phyloP scores from a whole-genome alignment of 2,113 vertebrate species.

The Naja naja region DNA sequence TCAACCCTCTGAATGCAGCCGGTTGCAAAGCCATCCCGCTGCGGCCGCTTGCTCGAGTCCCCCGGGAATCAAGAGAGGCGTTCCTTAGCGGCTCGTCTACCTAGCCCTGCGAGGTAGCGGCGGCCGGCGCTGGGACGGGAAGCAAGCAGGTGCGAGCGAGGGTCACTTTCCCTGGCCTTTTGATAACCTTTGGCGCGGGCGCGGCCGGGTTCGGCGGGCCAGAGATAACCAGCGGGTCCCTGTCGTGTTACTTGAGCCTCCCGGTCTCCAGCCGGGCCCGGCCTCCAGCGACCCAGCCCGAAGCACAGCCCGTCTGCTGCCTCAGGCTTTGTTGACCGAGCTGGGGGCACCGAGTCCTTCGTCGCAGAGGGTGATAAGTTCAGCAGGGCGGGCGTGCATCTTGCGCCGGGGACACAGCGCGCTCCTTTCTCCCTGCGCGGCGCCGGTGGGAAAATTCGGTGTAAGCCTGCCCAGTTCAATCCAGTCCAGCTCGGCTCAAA shows the following conservation, averaged over 20 bases:
- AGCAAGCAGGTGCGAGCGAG: neutral
- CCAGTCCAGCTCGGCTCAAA: neutral
- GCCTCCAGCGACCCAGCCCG: neutral
- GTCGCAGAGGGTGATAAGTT: conserved; percentile 23
- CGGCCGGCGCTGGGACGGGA: neutral
- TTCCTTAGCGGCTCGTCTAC: neutral
- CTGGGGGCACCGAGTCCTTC: neutral
- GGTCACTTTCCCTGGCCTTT: conserved; percentile 52
- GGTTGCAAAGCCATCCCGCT: neutral
- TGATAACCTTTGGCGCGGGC: conserved; percentile 54
- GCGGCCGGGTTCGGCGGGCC: neutral
- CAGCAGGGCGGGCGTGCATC: neutral
- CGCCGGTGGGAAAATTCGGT: neutral
- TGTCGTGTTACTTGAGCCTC: conserved; percentile 39
- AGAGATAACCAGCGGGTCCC: conserved; percentile 43
- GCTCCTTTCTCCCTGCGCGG: neutral
- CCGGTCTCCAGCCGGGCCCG: neutral
- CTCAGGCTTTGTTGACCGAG: neutral
- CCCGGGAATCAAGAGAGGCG: neutral
- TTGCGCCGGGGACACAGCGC: neutral
- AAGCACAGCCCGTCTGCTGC: neutral
- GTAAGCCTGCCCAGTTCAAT: neutral
- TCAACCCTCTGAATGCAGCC: neutral
- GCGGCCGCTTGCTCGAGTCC: neutral
- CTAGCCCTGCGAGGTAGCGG: neutral